Evolutionary conservation across 2,797 vertebrate genomes (phyloP).

Genomic region (Rousettus madagascariensis): DNA sequence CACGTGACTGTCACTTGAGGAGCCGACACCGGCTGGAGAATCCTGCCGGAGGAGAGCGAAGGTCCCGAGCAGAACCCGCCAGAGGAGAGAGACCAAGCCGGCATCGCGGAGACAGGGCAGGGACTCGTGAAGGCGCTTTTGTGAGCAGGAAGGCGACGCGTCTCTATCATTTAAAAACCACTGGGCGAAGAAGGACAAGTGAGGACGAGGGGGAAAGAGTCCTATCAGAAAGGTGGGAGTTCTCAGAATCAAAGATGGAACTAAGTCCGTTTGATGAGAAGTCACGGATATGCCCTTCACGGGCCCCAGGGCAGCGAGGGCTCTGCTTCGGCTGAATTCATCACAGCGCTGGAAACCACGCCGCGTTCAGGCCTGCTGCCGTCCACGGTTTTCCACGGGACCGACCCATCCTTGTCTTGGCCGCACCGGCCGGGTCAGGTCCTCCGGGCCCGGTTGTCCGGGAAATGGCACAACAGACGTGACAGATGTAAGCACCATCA

Average conservation of each 20-base stretch:
- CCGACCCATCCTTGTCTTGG: not conserved
- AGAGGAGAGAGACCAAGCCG: not conserved
- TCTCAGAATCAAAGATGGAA: not conserved
- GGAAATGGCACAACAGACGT: not conserved
- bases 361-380: not conserved
- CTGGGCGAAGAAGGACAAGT: not conserved
- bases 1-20: not conserved
- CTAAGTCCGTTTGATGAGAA: not conserved
- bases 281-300: not conserved
- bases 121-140: not conserved
- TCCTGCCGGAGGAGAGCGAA: accelerated
- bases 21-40: not conserved
- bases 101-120: not conserved
- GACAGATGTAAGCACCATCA: not conserved
- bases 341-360: not conserved
- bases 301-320: not conserved
- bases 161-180: constrained; percentile 5
- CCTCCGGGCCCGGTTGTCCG: not conserved
- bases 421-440: not conserved
- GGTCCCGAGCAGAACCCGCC: not conserved
- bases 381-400: not conserved
- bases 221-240: not conserved
- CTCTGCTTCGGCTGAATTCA: not conserved
- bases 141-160: not conserved
- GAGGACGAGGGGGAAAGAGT: not conserved